Base-by-base conservation (phyloP, 2,797 vertebrate species). In the Tokudaia tokunoshimensis region DNA sequence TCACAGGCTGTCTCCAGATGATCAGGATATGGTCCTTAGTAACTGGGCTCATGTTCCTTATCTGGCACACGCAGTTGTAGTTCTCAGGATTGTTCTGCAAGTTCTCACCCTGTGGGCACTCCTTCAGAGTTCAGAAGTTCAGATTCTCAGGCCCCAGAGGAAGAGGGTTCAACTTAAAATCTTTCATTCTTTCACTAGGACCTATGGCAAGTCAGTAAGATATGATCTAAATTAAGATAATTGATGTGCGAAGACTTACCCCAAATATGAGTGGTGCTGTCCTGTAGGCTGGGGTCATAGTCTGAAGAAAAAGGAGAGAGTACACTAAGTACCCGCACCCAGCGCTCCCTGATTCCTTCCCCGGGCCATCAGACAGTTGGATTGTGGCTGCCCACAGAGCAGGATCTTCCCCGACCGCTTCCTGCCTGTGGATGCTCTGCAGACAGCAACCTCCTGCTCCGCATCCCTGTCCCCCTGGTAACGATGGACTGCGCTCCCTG, bases 251-350 rank as follows among this genome's bases (percentile, higher is more conserved):
- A 70, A 70, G 65, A 67, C 13, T 12, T 47, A 86, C 65, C 47
- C 65, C 17, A 72, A 72, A 55, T 55, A 37, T 26, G 9, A 50
- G 15, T 26, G 84, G 13, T 37, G 2, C 65, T 31, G 37, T 72
- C 84, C 34, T n/a, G 26, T 55, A n/a, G 83, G 34, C 22, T 37
- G 31, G 26, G 65, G 34, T 26, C 8, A 3, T 17, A 34, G 12
- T 19, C 44, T 86, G 12, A 50, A 24, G 24, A 70, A 85, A 83
- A 67, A 50, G 44, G 31, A 65, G 9, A 52, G 17, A 13, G 12
- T 0, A 34, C 47, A 52, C 20, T 0, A 4, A n/a, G 20, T 19
- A n/a, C 34, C 61, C 14, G 6, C 11, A 10, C 19, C 6, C 29
- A 8, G 13, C 44, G 15, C 63, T 6, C 61, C 61, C 31, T 0